Percentiles rank a stretch among this genome's conserved stretches.
Conservation (phyloP, 2,113 vertebrate genomes). For the Tapirus terrestris region DNA sequence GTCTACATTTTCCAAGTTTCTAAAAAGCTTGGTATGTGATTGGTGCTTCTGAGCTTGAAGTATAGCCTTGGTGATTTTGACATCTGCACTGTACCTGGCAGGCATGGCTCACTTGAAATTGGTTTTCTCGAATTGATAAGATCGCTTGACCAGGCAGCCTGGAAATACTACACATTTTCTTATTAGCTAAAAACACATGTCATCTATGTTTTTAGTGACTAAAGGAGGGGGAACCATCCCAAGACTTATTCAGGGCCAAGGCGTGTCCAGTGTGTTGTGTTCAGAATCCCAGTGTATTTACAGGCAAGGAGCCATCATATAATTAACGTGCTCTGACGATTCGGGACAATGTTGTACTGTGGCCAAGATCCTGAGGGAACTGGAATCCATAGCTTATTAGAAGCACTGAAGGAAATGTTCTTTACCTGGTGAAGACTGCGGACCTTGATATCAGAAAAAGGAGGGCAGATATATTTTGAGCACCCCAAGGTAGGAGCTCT, state of each 20-base stretch:
- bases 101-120: not conserved
- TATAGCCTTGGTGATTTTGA: not conserved
- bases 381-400: conserved; percentile 19
- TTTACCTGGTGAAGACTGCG: not conserved
- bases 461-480: not conserved
- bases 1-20: not conserved
- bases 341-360: not conserved
- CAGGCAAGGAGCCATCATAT: not conserved
- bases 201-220: not conserved
- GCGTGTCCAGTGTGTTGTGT: not conserved
- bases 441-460: not conserved
- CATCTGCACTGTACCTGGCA: not conserved
- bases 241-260: not conserved
- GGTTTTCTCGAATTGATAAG: not conserved
- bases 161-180: conserved; percentile 23
- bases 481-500: not conserved
- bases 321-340: not conserved
- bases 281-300: not conserved
- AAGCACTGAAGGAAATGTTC: not conserved
- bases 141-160: not conserved
- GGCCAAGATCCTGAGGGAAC: not conserved
- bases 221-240: not conserved
- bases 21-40: not conserved
- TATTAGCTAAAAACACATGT: not conserved
- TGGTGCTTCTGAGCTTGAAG: not conserved